Percentiles rank a stretch among this genome's conserved stretches.
Conservation (phyloP, 2,113 vertebrate genomes). For the Tachuris rubrigastra region DNA sequence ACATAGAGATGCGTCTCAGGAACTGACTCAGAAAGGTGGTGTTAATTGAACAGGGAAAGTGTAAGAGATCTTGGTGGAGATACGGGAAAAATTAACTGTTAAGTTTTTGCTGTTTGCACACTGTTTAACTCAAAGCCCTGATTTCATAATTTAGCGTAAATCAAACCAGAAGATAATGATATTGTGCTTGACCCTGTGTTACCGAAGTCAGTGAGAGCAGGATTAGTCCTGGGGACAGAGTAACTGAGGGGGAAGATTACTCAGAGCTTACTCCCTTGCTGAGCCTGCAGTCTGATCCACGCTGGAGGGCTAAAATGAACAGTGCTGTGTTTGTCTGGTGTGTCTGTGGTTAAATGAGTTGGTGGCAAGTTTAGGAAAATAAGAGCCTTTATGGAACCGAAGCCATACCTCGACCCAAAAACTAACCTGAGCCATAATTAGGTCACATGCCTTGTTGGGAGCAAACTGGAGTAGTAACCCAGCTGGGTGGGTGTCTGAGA, state of each 20-base stretch:
- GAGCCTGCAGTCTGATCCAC: not conserved
- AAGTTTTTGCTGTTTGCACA: conserved; percentile 50
- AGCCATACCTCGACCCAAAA: not conserved
- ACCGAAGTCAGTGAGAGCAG: not conserved
- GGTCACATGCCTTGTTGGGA: not conserved
- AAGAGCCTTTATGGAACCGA: not conserved
- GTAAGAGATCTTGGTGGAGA: conserved; percentile 53
- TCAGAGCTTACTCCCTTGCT: not conserved
- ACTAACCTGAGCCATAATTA: not conserved
- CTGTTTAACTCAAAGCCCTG: conserved; percentile 2
- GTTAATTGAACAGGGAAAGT: conserved; percentile 67
- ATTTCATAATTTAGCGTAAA: conserved; percentile 18
- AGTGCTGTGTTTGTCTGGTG: not conserved
- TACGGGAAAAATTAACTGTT: conserved; percentile 31
- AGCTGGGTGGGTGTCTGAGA: not conserved
- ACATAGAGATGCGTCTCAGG: conserved; percentile 32
- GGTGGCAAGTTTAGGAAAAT: not conserved
- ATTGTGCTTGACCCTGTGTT: not conserved
- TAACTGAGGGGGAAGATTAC: not conserved
- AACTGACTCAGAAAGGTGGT: conserved; percentile 26
- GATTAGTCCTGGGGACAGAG: not conserved
- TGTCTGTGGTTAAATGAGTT: not conserved
- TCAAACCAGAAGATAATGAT: conserved; percentile 1
- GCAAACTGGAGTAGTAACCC: not conserved
- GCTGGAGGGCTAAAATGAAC: not conserved